Evolutionary conservation across 1,140 invertebrate genomes (phyloP), one percentile per base, ranked within the genome.

Genomic region (Propsilocerus akamusi): DNA sequence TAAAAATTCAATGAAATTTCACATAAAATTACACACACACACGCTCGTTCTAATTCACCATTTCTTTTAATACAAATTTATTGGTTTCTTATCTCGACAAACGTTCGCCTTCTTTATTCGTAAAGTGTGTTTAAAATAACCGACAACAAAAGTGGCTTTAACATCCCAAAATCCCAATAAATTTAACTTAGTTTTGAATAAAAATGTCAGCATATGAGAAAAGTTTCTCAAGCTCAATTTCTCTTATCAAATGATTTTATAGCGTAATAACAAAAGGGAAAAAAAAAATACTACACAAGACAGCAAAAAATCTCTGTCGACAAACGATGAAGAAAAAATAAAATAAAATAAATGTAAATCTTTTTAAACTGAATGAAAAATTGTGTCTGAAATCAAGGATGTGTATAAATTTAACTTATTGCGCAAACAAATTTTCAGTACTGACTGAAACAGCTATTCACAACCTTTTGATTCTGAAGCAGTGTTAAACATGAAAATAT

Each of bases 1-100:
- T 41, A 41, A 41, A 41, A 41, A 41, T 41, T 41, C 34, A 41
- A 41, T 41, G 22, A 20, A 41, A 41, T 41, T 20, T 41, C 34
- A 17, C 34, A 41, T 41, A 20, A 41, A 17, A 20, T 17, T 41
- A n/a, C n/a, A n/a, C n/a, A n/a, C n/a, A n/a, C n/a, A n/a, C n/a
- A n/a, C n/a, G n/a, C 17, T 41, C 14, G 34, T 20, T 41, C 34
- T 41, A 41, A 41, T 41, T 41, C 34, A 20, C n/a, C n/a, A n/a
- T n/a, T 41, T 14, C 17, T 41, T 14, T 41, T 41, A 41, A 41
- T 41, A 41, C 34, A 41, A 41, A 41, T 41, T 41, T 41, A 41
- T 41, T 41, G 34, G 34, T 41, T 41, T 41, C 14, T 41, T 20
- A 41, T 20, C 6, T 30, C 6, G 10, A 11, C 2, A 11, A 8